Evolutionary conservation across 1,140 invertebrate genomes (phyloP), one percentile per base, ranked within the genome.

Genomic region (Panonychus citri): DNA sequence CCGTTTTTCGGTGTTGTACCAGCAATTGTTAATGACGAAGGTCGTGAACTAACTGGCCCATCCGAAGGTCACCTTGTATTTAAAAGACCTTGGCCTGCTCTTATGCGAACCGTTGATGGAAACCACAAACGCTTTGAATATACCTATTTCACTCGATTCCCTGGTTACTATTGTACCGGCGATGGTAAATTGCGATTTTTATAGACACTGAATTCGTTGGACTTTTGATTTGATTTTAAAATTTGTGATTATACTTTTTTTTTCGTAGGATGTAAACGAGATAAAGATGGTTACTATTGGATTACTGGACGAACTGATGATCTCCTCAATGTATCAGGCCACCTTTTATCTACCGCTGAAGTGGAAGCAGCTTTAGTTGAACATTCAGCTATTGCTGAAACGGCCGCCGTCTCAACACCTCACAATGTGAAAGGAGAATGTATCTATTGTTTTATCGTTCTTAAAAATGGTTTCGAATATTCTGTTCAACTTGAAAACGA

Each of bases 321-420:
- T 65, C 90, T 97, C 86, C 71, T 97, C 52, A 97, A 98, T 69
- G 90, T 97, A 1, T 94, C 88, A 1, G 93, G 93, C 0, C 93
- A 98, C 73, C 71, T 97, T 21, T 82, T 98, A 76, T 93, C 87
- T 55, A 98, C 94, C 0, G 85, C 93, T 0, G 87, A 97, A 63
- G 75, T 78, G 19, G 91, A 97, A 71, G 83, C 83, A 15, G 83
- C 88, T 5, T 73, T 97, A 3, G 80, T 85, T 0, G 85, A 85
- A 64, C 85, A 91, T 65, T 66, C 71, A 4, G 73, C 75, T 17
- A 82, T 97, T 0, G 78, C 87, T 0, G 93, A 98, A 70, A 83
- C 90, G 3, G 93, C 93, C 2, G 93, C 93, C 5, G 93, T 98
- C 0, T 82, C 89, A 12, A 81, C 83, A 64, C 84, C 87, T 4